Base-by-base conservation (phyloP, 1,140 invertebrate species). In the Caenorhabditis latens region DNA sequence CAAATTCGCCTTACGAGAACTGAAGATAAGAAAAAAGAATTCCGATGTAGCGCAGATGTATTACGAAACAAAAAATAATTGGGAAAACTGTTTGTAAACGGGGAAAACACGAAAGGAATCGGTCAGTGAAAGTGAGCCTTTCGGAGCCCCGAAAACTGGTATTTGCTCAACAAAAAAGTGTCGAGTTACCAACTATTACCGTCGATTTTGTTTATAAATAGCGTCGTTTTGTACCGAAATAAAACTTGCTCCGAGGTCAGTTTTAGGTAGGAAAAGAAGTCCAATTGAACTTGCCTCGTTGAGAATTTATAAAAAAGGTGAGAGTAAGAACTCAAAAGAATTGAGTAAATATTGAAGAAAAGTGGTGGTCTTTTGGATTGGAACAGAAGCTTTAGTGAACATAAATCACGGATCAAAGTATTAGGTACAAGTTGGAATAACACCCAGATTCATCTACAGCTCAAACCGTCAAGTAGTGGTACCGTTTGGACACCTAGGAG, bases 121-220 rank as follows among this genome's bases (percentile, higher is more conserved):
- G 71, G 71, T 50, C 71, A 53, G n/a, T 24, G 71, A 71, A 71
- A 71, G 42, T 46, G 65, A 71, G 65, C 32, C 65, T 46, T 24
- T 71, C 65, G 65, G 65, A 71, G 65, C 65, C 71, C 46, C 43
- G 46, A 79, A 79, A 79, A 50, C 46, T 50, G 24, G 71, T 79
- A 79, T 79, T 79, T 79, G 46, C 46, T 24, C 71, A 79, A 79
- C n/a, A 71, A 79, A 48, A 71, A 79, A 79, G 71, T 79, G 71
- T 79, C 71, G 71, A 79, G 46, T 79, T 79, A 50, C 71, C 71
- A 53, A 79, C 71, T 79, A 79, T 79, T 79, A 79, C 21, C 71
- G 71, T 48, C 40, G n/a, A 79, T 50, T 50, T 79, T 79, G 46
- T 50, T 50, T 79, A 79, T 79, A 79, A 79, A 79, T 79, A 79